Base-by-base conservation (phyloP, 2,888 invertebrate species). In the Platycheirus rosarum region DNA sequence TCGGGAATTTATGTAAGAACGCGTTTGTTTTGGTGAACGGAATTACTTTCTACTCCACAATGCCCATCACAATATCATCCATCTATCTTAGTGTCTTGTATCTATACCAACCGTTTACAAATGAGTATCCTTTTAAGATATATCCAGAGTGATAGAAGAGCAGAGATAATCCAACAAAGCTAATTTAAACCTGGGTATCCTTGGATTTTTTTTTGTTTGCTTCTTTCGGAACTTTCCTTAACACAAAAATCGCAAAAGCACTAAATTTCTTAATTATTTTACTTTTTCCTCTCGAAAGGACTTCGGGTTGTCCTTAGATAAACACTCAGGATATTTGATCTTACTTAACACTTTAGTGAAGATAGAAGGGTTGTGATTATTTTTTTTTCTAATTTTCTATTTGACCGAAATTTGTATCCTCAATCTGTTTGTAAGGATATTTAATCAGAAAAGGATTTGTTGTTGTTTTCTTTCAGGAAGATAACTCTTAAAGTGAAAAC, bases 111-210 rank as follows among this genome's bases (percentile, higher is more conserved):
- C 80, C 80, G 76, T 76, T 80, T 60, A 62, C 32, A 46, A 44
- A 65, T 76, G 70, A 65, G 69, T 80, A 80, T 80, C 80, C 80
- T 70, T 80, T 60, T 53, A 35, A 18, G 44, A 57, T 32, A 66
- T 75, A 80, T 79, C 79, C 80, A 69, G n/a, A n/a, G 65, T 42
- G 70, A 14, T 14, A 57, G 37, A 23, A 57, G 20, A 60, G 46
- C 55, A 37, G 63, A 46, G 48, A 40, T 80, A 80, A 80, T 80
- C 80, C 80, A 76, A 76, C 60, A 76, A 66, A 71, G 76, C 65
- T 71, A 71, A 44, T 55, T 62, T 75, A 66, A 80, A 76, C 80
- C 76, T 60, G 13, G 65, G 42, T 76, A 80, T 70, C 76, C 76
- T 80, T 80, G 75, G 53, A 70, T 37, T 40, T 40, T 14, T n/a